Evolutionary conservation across 1,140 invertebrate genomes (phyloP).

Genomic region (Magallana ariakensis): DNA sequence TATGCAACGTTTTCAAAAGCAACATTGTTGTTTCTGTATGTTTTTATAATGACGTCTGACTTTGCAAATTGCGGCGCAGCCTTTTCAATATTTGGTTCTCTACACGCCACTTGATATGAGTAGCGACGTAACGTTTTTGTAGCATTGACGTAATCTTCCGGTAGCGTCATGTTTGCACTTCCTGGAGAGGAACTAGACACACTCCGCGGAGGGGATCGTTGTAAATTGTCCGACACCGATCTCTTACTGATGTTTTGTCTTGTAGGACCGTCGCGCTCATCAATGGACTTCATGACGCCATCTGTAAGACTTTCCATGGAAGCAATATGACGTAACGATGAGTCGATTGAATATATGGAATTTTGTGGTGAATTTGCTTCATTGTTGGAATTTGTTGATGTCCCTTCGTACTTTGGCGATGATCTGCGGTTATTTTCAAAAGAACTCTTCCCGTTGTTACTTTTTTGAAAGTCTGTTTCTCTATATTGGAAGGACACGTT

Average conservation of each 20-base stretch:
- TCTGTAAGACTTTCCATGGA: constrained; percentile 29
- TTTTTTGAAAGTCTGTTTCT: neutral
- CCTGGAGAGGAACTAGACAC: neutral
- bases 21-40: constrained; percentile 6
- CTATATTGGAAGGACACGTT: neutral
- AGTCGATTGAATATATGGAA: neutral
- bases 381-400: neutral
- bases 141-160: neutral
- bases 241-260: neutral
- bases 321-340: constrained; percentile 12
- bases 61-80: neutral
- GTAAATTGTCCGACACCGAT: neutral
- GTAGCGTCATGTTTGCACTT: neutral
- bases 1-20: constrained; percentile 17
- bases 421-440: neutral
- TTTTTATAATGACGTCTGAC: constrained; percentile 19
- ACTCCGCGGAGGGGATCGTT: neutral
- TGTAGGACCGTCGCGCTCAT: neutral
- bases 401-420: neutral
- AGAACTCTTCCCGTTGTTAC: neutral
- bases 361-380: neutral
- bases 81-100: neutral
- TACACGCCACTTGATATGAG: constrained; percentile 7
- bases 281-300: constrained; percentile 7
- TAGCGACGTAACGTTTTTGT: constrained; percentile 28